Conservation (phyloP, 2,797 vertebrate genomes). For the Myripristis jacobus region DNA sequence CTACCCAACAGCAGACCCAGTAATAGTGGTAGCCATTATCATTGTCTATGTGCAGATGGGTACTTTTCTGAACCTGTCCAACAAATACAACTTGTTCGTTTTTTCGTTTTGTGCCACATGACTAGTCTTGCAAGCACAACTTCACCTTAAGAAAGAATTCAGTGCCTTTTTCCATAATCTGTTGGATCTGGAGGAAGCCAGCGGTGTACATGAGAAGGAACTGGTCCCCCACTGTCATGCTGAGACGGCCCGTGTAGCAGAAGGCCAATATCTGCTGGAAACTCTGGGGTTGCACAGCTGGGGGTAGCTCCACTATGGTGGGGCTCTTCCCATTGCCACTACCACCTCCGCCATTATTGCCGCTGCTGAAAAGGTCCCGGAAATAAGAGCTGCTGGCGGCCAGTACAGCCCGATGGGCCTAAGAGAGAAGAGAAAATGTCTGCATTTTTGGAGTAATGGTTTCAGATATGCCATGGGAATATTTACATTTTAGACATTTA, state of each 20-base stretch:
- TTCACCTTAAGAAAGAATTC: constrained; percentile 99
- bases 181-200: constrained; percentile 97
- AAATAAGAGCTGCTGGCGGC: constrained; percentile 98
- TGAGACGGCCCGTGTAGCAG: constrained; percentile 96
- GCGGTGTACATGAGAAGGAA: constrained; percentile 98
- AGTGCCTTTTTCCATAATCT: constrained; percentile 98
- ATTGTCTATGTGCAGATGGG: no score
- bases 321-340: constrained; percentile 87
- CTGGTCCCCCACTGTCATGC: constrained; percentile 96
- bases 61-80: no score
- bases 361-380: constrained; percentile 93
- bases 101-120: neutral
- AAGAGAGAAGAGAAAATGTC: constrained; percentile 19
- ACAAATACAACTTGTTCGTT: no score
- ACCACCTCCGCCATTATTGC: constrained; percentile 66
- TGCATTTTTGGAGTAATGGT: neutral
- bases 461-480: neutral
- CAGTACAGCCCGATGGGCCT: constrained; percentile 93
- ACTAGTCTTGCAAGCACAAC: constrained; percentile 75
- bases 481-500: neutral
- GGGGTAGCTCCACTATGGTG: constrained; percentile 94
- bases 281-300: constrained; percentile 93
- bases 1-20: no score
- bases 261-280: constrained; percentile 98
- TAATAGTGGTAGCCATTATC: no score